Evolutionary conservation across 1,140 invertebrate genomes (phyloP), one percentile per base, ranked within the genome.

Genomic region (Apis dorsata): DNA sequence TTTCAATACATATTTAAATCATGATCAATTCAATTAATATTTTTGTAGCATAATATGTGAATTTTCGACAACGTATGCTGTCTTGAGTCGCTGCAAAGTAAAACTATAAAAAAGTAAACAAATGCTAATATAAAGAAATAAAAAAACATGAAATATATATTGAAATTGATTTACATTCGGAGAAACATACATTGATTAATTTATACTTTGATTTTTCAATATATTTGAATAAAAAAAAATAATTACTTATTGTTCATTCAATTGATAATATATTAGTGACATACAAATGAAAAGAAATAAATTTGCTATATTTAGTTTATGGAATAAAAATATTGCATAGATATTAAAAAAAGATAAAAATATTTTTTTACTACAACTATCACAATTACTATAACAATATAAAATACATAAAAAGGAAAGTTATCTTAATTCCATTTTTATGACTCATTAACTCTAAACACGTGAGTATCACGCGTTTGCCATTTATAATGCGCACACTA

Each of bases 341-440:
- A 11, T 9, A 8, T 49, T 44, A 11, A 24, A 53, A 65, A 21
- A 53, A 28, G 5, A 49, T n/a, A 63, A 15, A 44, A 66, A 60
- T 0, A 10, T 28, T 21, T 49, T 75, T 53, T 57, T 28, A 13
- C 9, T 53, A 51, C 8, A 11, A 1, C 21, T 34, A 70, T 71
- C 55, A 24, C 34, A 69, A 1, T 17, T 5, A 17, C 8, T 11
- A 53, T 59, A 71, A 62, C 9, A 53, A 65, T 34, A 11, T 24
- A 17, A 34, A 69, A 55, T 49, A 21, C 12, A 63, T 69, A 21
- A 60, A 49, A 66, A 49, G 53, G 34, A 17, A 24, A 69, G 65
- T 77, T 82, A 82, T 82, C 73, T 76, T 57, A 60, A 69, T 60
- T n/a, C 71, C 55, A 44, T 53, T 69, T 82, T 69, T n/a, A 66